phyloP scores from a whole-genome alignment of 35 echinoderm and acorn worm species.

The Heliocidaris erythrogramma region DNA sequence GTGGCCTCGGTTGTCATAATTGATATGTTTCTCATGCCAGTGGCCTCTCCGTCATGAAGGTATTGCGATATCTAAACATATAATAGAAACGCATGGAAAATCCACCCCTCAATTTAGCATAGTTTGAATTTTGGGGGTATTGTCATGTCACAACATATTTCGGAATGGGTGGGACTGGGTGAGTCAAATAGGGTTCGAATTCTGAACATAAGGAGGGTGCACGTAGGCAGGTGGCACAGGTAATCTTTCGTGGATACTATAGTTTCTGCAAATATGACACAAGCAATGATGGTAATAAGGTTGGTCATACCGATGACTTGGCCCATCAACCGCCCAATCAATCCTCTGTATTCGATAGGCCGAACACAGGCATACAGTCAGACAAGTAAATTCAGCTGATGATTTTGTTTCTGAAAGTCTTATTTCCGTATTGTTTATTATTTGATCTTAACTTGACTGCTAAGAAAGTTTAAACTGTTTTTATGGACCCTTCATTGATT shows the following conservation, averaged over 20 bases:
- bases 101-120: not conserved
- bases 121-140: not conserved
- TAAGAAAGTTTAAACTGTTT: too few species aligned
- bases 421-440: not conserved
- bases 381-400: not conserved
- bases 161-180: not conserved
- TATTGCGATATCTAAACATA: constrained; percentile 12
- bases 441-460: too few species aligned
- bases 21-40: not conserved
- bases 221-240: not conserved
- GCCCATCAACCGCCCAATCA: not conserved
- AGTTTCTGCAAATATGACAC: not conserved
- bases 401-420: not conserved
- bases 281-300: not conserved
- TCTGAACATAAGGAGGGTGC: not conserved
- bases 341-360: not conserved
- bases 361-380: not conserved
- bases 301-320: not conserved
- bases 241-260: not conserved
- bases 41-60: not conserved
- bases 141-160: constrained; percentile 13
- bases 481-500: too few species aligned
- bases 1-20: not conserved
- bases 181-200: not conserved
- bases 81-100: not conserved